Evolutionary conservation across 2,113 vertebrate species (phyloP).

Genomic region (Telmatochromis sp.): DNA sequence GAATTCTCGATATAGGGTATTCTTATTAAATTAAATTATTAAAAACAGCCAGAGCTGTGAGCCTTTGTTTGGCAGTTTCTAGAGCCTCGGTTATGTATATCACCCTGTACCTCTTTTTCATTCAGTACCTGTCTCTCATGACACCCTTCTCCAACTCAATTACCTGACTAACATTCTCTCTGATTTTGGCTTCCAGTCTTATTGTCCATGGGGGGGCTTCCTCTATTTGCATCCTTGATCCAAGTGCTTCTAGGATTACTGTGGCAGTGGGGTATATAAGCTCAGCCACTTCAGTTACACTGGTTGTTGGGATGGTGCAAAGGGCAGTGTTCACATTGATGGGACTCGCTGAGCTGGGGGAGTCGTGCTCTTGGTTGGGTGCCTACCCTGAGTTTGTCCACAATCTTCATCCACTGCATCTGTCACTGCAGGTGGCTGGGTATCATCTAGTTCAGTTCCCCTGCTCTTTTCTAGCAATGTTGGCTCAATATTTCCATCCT

Average conservation of each 20-base stretch:
- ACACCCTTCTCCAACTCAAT: neutral
- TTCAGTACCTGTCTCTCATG: neutral
- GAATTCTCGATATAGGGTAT: too few species aligned
- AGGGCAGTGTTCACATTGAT: neutral
- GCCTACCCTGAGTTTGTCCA: neutral
- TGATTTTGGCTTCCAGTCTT: neutral
- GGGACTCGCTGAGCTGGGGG: neutral
- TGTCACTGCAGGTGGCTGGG: neutral
- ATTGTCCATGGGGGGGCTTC: neutral
- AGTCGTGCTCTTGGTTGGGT: neutral
- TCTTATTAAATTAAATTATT: neutral
- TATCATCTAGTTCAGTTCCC: neutral
- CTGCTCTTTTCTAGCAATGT: neutral
- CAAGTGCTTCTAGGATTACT: neutral
- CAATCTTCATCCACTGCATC: neutral
- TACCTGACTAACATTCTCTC: neutral
- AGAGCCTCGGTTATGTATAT: neutral
- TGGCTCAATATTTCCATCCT: neutral
- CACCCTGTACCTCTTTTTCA: neutral
- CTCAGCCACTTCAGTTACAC: neutral
- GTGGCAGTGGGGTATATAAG: neutral
- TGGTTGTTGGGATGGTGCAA: neutral
- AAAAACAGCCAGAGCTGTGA: neutral
- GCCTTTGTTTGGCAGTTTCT: neutral
- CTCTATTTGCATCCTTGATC: neutral